Percentiles rank a stretch among this genome's conserved stretches.
Conservation (phyloP, 2,113 vertebrate species). For the Phasianus colchicus region DNA sequence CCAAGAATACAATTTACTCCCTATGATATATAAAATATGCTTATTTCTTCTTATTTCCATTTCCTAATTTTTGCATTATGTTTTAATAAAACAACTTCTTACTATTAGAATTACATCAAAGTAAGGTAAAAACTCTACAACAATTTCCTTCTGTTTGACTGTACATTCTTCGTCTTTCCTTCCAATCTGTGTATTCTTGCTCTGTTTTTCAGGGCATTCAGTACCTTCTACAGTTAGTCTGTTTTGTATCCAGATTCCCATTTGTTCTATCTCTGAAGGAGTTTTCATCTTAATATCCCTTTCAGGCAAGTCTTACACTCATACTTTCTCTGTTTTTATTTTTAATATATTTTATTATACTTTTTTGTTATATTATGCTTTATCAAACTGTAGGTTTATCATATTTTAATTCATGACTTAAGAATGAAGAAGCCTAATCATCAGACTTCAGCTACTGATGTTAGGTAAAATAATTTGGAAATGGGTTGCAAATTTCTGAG, state of each 20-base stretch:
- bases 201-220: background rate
- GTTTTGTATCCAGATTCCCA: background rate
- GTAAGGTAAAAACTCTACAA: background rate
- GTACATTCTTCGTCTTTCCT: background rate
- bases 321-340: background rate
- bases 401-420: background rate
- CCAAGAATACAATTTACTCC: background rate
- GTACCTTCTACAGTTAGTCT: rapidly evolving
- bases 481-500: background rate
- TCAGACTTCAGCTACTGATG: background rate
- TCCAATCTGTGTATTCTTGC: background rate
- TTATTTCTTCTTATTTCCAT: background rate
- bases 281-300: background rate
- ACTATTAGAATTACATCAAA: background rate
- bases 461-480: background rate
- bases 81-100: background rate
- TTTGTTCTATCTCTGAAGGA: background rate
- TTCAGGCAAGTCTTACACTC: background rate
- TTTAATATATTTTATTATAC: background rate
- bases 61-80: background rate
- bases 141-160: background rate
- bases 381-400: background rate
- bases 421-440: background rate
- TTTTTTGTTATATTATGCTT: background rate
- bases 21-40: background rate